Percentiles rank a stretch among this genome's conserved stretches.
Evolutionary conservation across 2,888 invertebrate genomes (phyloP).

Genomic region (Chloroclystis v-ata): DNA sequence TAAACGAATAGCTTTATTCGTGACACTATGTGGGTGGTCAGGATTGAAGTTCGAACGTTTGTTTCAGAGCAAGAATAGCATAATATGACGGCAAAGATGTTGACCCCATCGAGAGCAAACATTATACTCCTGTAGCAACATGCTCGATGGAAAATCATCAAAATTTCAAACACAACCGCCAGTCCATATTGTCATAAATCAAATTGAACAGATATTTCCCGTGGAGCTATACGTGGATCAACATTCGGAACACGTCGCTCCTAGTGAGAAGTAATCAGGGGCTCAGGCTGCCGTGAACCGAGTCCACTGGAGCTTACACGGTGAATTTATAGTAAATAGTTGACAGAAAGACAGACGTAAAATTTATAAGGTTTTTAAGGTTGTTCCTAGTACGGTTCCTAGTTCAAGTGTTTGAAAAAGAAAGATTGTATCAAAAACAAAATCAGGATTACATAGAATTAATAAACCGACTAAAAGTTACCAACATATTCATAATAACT

Average conservation of each 20-base stretch:
- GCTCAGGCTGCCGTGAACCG: slow-evolving; percentile 4
- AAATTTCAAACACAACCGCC: slow-evolving; percentile 23
- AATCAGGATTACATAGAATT: too few relatives aligned
- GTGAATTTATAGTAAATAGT: not conserved
- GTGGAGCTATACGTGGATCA: slow-evolving; percentile 31
- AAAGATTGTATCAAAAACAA: too few relatives aligned
- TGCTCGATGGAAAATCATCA: slow-evolving; percentile 18
- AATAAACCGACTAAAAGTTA: too few relatives aligned
- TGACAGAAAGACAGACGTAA: too few relatives aligned
- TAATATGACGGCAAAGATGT: not conserved
- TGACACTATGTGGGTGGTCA: too few relatives aligned
- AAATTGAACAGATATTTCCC: slow-evolving; percentile 26
- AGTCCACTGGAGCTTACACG: not conserved
- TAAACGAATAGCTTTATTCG: too few relatives aligned
- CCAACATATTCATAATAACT: too few relatives aligned
- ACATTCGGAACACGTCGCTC: slow-evolving; percentile 38
- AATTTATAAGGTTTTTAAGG: too few relatives aligned
- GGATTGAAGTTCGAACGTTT: not conserved
- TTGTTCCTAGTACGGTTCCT: too few relatives aligned
- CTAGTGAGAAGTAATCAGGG: slow-evolving; percentile 23
- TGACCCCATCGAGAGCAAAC: not conserved
- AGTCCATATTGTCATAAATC: slow-evolving; percentile 29
- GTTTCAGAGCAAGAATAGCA: not conserved
- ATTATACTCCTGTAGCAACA: slow-evolving; percentile 3
- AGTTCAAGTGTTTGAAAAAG: too few relatives aligned